Evolutionary conservation across 2,888 invertebrate species (phyloP).

Genomic region (Schizaphis graminum): DNA sequence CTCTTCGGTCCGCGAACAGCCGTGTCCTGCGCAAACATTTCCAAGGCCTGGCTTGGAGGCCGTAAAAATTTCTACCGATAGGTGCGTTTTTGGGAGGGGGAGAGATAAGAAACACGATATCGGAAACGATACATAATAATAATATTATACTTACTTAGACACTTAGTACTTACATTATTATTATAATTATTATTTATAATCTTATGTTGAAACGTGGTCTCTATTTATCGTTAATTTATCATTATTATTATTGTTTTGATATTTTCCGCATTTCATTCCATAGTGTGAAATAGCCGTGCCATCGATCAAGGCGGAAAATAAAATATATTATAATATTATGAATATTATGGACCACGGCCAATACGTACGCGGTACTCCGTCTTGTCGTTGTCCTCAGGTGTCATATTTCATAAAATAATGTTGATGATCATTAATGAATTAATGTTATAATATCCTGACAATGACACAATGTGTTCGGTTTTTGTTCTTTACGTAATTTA

Average conservation of each 20-base stretch:
- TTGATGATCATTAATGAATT: neutral
- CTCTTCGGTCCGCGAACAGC: neutral
- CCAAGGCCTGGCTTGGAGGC: neutral
- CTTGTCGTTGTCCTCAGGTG: slow-evolving; percentile 10
- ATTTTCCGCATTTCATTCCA: neutral
- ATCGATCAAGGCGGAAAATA: slow-evolving; percentile 2
- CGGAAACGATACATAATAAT: neutral
- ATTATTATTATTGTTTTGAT: neutral
- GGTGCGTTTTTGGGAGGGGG: neutral
- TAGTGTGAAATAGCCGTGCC: neutral
- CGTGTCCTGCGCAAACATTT: neutral
- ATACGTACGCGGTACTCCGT: neutral
- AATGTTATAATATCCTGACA: neutral
- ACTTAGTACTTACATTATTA: neutral
- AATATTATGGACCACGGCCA: slow-evolving; percentile 45
- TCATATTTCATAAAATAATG: slow-evolving; percentile 53
- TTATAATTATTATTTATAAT: neutral
- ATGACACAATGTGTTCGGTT: neutral
- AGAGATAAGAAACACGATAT: slow-evolving; percentile 7
- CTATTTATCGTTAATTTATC: neutral
- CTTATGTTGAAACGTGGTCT: neutral
- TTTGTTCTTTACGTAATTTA: neutral
- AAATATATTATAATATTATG: neutral
- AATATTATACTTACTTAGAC: neutral
- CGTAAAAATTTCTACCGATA: neutral